These are phyloP conservation scores for Ormyrus nitidulus DNA, from an alignment of 2,888 invertebrate species.

Conservation along the genomic window DNA sequence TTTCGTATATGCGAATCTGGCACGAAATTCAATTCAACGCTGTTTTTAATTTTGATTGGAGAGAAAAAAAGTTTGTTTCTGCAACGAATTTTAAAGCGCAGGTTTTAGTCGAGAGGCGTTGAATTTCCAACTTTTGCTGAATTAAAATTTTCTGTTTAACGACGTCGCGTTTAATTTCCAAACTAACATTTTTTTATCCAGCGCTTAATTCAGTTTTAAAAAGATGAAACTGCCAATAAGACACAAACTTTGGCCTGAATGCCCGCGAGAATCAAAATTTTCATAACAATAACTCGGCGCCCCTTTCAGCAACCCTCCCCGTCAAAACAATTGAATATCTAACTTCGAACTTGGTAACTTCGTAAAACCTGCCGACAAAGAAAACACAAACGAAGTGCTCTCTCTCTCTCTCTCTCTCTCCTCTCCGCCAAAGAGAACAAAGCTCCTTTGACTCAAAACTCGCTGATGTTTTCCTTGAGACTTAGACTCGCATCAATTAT, in stretches of 20 bases:
- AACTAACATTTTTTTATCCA: too few species aligned
- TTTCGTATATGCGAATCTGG: neutral
- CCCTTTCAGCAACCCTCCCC: neutral
- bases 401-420: neutral
- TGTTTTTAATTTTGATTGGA: neutral
- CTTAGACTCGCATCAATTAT: slow-evolving; percentile 52
- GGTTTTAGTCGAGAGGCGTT: too few species aligned
- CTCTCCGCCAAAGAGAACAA: slow-evolving; percentile 42
- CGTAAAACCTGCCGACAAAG: slow-evolving; percentile 36
- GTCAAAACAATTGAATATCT: slow-evolving; percentile 50
- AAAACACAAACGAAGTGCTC: too few species aligned
- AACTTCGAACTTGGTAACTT: slow-evolving; percentile 42
- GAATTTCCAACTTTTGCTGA: too few species aligned
- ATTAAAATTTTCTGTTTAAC: too few species aligned
- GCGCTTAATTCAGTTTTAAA: too few species aligned
- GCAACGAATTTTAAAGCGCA: neutral
- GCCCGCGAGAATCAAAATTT: neutral
- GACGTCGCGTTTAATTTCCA: too few species aligned
- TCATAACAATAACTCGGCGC: slow-evolving; percentile 4
- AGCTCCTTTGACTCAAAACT: slow-evolving; percentile 46
- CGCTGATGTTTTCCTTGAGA: slow-evolving; percentile 34
- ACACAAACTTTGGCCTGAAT: neutral
- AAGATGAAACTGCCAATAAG: too few species aligned
- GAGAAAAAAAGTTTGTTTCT: neutral
- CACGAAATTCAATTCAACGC: neutral